Base-by-base conservation (phyloP, 1,140 invertebrate genomes). In the Rhysida immarginata region DNA sequence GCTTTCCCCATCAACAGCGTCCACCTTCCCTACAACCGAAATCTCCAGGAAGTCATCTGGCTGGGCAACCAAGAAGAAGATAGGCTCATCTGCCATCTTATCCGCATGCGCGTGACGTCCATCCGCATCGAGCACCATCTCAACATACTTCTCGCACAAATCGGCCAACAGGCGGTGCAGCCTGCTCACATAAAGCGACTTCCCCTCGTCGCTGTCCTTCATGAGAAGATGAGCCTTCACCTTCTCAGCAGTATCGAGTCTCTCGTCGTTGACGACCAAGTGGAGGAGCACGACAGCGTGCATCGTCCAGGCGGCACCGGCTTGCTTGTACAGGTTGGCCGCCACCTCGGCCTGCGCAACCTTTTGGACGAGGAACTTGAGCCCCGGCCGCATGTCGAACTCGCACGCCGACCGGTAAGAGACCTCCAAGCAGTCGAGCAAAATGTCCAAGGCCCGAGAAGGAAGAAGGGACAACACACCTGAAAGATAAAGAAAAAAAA, bases 331-430 rank as follows among this genome's bases (percentile, higher is more conserved):
- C 18, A 94, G 70, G 73, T 95, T 95, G 0, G 90, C 48, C 13
- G 89, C 87, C 61, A 86, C 79, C 41, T 85, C 83, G 54, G 91
- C 77, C 63, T 85, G 84, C 0, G 84, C 86, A 0, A 95, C 89
- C 75, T 94, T 95, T 69, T 95, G 89, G 45, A 93, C 80, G 2
- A 95, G 75, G 68, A 95, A 94, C 68, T 95, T 95, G 5, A 96
- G 70, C 0, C 90, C 90, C 0, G 91, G 90, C 20, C 90, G 77
- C 5, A 78, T 75, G 67, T 96, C 90, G 68, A 95, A 94, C 62
- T 87, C 84, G 62, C 83, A 75, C 0, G 89, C 83, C 29, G 85
- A 76, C 20, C 77, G 77, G 65, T 87, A 87, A 1, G 87, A 89
- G 29, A 85, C 74, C 57, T 89, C 81, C 43, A 94, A 72, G 64